Evolutionary conservation across 2,797 vertebrate species (phyloP).

Genomic region (Sebastes alutus): DNA sequence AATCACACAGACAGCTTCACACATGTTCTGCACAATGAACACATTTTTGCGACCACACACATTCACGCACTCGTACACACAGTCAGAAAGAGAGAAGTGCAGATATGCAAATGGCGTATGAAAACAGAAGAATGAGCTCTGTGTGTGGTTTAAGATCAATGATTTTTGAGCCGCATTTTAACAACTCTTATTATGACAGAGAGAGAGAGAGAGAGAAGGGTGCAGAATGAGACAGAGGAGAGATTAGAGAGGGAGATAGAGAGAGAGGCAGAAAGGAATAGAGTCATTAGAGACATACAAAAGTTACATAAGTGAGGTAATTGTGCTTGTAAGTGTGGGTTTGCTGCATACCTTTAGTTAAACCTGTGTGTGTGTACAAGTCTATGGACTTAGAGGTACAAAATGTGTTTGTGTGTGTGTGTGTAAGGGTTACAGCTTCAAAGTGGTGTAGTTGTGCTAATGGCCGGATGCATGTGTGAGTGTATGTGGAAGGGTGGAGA

Average conservation of each 20-base stretch:
- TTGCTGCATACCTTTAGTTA: background rate
- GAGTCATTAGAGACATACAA: conserved; percentile 5
- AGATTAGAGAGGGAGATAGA: background rate
- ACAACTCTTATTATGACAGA: conserved; percentile 11
- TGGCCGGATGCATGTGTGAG: background rate
- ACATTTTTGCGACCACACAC: conserved; percentile 1
- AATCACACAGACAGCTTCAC: background rate
- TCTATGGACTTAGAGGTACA: conserved; percentile 2
- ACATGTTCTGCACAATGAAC: background rate
- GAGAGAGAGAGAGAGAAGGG: background rate
- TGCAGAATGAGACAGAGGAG: background rate
- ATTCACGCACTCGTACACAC: background rate
- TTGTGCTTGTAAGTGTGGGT: conserved; percentile 2
- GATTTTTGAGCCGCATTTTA: conserved; percentile 37
- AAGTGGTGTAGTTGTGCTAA: conserved; percentile 21
- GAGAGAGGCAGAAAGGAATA: background rate
- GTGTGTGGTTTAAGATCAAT: conserved; percentile 45
- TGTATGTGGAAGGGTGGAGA: background rate
- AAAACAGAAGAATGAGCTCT: conserved; percentile 54
- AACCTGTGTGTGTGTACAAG: background rate
- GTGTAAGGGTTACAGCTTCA: conserved; percentile 15
- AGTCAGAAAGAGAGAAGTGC: conserved; percentile 18
- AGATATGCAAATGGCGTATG: conserved; percentile 52
- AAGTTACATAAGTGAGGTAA: conserved; percentile 20
- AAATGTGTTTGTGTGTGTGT: conserved; percentile 17